Evolutionary conservation across 64 coral and sea anemone species (phyloP).

Genomic region (Montipora cactus): DNA sequence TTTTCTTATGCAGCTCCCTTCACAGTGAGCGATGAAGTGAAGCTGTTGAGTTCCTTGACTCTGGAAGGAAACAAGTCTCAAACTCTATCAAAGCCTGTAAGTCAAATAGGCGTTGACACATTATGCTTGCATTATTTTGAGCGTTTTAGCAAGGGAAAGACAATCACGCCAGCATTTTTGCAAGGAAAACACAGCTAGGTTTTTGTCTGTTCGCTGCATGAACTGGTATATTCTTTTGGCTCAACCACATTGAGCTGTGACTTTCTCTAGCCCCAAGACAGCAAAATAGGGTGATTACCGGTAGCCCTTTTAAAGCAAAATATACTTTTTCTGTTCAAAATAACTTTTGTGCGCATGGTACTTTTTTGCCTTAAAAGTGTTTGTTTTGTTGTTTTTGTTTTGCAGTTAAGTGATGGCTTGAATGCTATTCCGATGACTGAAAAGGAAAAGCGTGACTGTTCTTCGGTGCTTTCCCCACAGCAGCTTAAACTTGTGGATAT

Average conservation of each 20-base stretch:
- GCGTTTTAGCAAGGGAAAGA: no score
- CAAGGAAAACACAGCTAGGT: no score
- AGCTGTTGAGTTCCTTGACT: slow-evolving; percentile 73
- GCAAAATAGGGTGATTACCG: no score
- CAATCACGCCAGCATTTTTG: no score
- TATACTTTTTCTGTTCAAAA: no score
- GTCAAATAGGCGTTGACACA: not conserved
- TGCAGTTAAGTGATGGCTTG: slow-evolving; percentile 93
- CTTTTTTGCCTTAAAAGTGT: not conserved
- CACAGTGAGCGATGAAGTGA: slow-evolving; percentile 77
- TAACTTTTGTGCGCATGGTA: no score
- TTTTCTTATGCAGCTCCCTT: slow-evolving; percentile 53
- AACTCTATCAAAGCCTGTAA: slow-evolving; percentile 59
- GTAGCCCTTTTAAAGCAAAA: no score
- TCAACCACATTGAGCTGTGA: no score
- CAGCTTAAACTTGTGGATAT: slow-evolving; percentile 93
- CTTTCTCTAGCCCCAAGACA: no score
- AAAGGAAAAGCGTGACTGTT: slow-evolving; percentile 89
- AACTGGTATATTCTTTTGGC: no score
- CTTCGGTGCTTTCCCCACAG: slow-evolving; percentile 74
- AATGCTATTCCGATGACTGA: slow-evolving; percentile 97
- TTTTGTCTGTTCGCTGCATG: no score
- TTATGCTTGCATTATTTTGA: no score
- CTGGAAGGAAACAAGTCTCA: slow-evolving; percentile 65
- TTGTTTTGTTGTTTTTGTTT: not conserved